Base-by-base conservation (phyloP, 2,888 invertebrate genomes). In the Flexamia atlantica region DNA sequence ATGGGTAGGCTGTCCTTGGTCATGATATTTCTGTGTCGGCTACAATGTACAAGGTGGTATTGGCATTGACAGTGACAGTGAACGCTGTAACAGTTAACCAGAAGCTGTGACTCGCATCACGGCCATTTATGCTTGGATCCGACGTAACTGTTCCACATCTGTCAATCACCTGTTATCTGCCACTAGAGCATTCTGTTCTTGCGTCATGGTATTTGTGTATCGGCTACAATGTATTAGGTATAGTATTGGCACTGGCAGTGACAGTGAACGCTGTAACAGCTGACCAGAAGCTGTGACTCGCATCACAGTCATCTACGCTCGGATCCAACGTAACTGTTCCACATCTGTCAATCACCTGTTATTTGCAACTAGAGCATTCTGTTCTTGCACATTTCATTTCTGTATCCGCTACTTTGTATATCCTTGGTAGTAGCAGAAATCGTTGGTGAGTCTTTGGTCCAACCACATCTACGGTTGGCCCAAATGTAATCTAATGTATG, bases 301-400 rank as follows among this genome's bases (percentile, higher is more conserved):
- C n/a, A 5, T 53, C 53, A 4, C 53, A 12, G 53, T n/a, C 53
- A 60, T 25, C 7, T 5, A n/a, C n/a, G n/a, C 60, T 20, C 64
- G 64, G 1, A 12, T 64, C 30, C 30, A 17, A 10, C 64, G 64
- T 14, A 10, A 4, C 28, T 28, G 64, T 30, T 64, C 64, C 64
- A 64, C 64, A 64, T 64, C 28, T 64, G 64, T 64, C 64, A 64
- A 64, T 64, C 64, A 64, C 12, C 64, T 64, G 64, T 64, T 64
- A 64, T 53, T 23, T 64, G 64, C 30, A 28, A 64, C 4, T 30
- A 1, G 64, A 28, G 20, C 14, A 4, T 28, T 28, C 28, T 17
- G 14, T 64, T 64, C 64, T 64, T 64, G 64, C 64, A 64, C 64
- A 28, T 5, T 14, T 28, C 3, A 28, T 64, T 30, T 30, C 64